These are phyloP conservation scores for Tryphoninae sp. DNA, from an alignment of 2,888 invertebrate species.

Conservation along the genomic window DNA sequence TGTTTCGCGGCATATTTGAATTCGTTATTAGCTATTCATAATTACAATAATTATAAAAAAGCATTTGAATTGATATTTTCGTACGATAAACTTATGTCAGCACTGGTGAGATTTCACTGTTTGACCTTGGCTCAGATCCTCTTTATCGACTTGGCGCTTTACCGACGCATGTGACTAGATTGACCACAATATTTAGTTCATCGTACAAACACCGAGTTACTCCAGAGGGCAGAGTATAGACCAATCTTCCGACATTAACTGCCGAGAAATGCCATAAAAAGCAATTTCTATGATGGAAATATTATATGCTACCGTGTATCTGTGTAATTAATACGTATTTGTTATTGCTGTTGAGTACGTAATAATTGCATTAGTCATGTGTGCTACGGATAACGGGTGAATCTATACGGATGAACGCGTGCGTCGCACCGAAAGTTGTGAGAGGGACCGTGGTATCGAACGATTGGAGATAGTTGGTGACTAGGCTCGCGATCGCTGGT, in stretches of 20 bases:
- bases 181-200: too few relatives aligned
- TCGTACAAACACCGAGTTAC: too few relatives aligned
- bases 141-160: too few relatives aligned
- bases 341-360: background rate
- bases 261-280: background rate
- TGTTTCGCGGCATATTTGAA: background rate
- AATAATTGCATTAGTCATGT: background rate
- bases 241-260: background rate
- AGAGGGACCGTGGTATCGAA: background rate
- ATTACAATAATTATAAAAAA: too few relatives aligned
- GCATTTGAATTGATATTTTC: too few relatives aligned
- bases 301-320: background rate
- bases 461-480: background rate
- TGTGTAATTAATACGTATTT: background rate
- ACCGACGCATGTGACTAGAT: too few relatives aligned
- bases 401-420: background rate
- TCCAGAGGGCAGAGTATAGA: too few relatives aligned
- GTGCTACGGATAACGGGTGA: background rate
- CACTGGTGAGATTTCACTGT: too few relatives aligned
- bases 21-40: too few relatives aligned
- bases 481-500: slow-evolving; percentile 53
- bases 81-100: too few relatives aligned
- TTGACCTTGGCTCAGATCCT: too few relatives aligned
- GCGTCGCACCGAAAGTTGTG: background rate
- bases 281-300: background rate